Conservation (phyloP, 37 sponge, comb jelly and placozoan genomes). For the Oopsacas minuta region DNA sequence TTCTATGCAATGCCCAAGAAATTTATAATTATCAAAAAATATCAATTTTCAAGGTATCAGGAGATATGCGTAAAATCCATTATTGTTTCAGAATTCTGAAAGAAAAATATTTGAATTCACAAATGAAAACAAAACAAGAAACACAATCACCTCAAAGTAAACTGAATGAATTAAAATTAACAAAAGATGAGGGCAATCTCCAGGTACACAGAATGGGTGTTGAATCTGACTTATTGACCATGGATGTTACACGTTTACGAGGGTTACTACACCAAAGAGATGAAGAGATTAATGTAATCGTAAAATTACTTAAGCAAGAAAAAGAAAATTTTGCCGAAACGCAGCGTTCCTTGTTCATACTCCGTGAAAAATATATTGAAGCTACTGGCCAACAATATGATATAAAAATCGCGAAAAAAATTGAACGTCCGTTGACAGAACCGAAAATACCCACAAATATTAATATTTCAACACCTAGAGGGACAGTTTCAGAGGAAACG, state of each 20-base stretch:
- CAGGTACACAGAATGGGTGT: not conserved
- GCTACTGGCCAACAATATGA: constrained; percentile 27
- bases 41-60: constrained; percentile 1
- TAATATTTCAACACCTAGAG: not conserved
- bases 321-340: constrained; percentile 46
- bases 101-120: constrained; percentile 29
- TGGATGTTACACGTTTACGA: constrained; percentile 42
- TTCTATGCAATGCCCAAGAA: no score
- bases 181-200: not conserved
- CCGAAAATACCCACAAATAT: not conserved
- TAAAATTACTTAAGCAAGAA: constrained; percentile 83
- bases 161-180: not conserved
- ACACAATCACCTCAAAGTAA: not conserved
- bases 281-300: constrained; percentile 81
- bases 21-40: not conserved
- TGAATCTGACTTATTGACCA: constrained; percentile 17
- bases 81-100: constrained; percentile 70
- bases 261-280: constrained; percentile 81
- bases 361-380: constrained; percentile 25
- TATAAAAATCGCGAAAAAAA: not conserved
- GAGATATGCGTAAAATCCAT: constrained; percentile 87
- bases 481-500: not conserved
- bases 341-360: not conserved
- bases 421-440: not conserved
- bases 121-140: constrained; percentile 13